Percentiles rank a stretch among this genome's conserved stretches.
Evolutionary conservation across 2,797 vertebrate species (phyloP).

Genomic region (Brotula barbata): DNA sequence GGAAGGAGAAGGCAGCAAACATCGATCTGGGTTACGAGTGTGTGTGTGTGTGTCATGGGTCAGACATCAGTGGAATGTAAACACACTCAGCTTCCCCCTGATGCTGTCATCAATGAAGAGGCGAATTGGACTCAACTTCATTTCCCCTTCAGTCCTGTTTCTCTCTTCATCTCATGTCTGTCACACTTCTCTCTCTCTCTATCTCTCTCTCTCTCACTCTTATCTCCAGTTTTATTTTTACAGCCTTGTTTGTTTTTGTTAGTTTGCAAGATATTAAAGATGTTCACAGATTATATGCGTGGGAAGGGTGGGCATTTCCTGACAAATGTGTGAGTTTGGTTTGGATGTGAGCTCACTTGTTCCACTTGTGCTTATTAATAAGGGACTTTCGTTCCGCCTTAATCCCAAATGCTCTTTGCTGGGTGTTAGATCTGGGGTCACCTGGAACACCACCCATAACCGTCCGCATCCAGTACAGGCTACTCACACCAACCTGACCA

Average conservation of each 20-base stretch:
- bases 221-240: not conserved
- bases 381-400: too few species aligned
- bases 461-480: too few species aligned
- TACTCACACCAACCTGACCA: too few species aligned
- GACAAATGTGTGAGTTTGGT: too few species aligned
- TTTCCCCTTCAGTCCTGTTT: slow-evolving; percentile 2
- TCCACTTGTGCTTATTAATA: too few species aligned
- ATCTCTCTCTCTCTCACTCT: not conserved
- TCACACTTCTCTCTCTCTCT: slow-evolving; percentile 10
- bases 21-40: slow-evolving; percentile 16
- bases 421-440: too few species aligned
- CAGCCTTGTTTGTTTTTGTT: not conserved
- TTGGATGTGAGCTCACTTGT: too few species aligned
- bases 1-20: slow-evolving; percentile 4
- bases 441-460: too few species aligned
- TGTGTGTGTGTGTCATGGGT: slow-evolving; percentile 8
- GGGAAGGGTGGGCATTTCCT: too few species aligned
- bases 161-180: not conserved
- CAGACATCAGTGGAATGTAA: slow-evolving; percentile 29
- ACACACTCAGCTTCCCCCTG: slow-evolving; percentile 22
- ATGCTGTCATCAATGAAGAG: not conserved
- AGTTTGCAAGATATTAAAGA: too few species aligned
- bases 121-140: slow-evolving; percentile 20
- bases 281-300: too few species aligned
- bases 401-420: too few species aligned